phyloP scores from a whole-genome alignment of 2,797 vertebrate species.

The Micrastur ruficollis region DNA sequence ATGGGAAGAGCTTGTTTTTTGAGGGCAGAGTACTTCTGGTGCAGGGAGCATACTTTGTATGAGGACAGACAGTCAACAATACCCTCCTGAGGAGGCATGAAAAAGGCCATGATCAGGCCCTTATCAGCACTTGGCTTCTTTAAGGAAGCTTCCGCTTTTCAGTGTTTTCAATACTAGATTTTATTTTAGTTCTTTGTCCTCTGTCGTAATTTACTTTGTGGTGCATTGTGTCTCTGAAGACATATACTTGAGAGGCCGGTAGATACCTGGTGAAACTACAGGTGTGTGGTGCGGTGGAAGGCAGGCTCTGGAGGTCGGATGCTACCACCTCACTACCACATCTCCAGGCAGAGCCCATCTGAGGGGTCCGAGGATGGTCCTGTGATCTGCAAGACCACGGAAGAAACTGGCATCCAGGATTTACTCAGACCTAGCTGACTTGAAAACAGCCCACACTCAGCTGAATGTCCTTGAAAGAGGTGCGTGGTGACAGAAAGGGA shows the following conservation, averaged over 20 bases:
- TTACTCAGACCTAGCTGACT: not conserved
- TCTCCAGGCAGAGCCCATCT: not conserved
- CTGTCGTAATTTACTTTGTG: not conserved
- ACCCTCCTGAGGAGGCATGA: not conserved
- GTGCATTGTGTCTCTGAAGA: not conserved
- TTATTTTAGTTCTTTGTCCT: not conserved
- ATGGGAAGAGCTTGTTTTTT: not conserved
- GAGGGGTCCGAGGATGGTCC: not conserved
- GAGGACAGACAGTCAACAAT: not conserved
- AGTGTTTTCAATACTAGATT: not conserved
- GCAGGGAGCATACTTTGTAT: rapidly evolving
- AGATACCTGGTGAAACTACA: not conserved
- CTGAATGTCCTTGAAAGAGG: not conserved
- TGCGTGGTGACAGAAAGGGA: not conserved
- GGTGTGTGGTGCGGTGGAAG: not conserved
- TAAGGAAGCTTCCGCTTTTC: not conserved
- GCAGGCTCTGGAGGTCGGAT: not conserved
- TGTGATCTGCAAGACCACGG: not conserved
- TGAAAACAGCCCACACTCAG: not conserved
- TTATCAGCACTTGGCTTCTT: not conserved
- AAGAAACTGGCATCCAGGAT: not conserved
- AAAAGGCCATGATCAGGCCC: not conserved
- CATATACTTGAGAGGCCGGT: not conserved
- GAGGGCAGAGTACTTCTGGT: not conserved
- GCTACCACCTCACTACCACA: not conserved